phyloP scores from a whole-genome alignment of 2,113 vertebrate genomes.

The Plectropomus leopardus region DNA sequence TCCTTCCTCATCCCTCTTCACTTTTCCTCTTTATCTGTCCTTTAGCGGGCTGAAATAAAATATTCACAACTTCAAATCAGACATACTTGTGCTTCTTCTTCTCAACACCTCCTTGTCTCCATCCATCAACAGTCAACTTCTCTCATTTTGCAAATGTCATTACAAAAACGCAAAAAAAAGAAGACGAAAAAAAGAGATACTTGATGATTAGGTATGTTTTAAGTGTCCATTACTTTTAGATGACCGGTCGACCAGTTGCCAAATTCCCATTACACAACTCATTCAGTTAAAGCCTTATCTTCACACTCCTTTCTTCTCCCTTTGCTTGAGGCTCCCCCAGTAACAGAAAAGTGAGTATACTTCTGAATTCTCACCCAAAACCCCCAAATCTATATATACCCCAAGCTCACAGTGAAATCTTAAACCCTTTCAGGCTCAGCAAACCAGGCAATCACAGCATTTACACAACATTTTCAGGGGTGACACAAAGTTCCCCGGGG shows the following conservation, averaged over 20 bases:
- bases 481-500: constrained; percentile 50
- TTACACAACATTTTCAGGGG: constrained; percentile 36
- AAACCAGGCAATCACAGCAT: constrained; percentile 41
- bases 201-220: constrained; percentile 36
- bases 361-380: constrained; percentile 28
- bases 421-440: constrained; percentile 51
- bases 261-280: constrained; percentile 29
- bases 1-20: neutral
- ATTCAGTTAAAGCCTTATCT: constrained; percentile 40
- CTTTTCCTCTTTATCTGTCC: neutral
- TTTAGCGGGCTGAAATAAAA: neutral
- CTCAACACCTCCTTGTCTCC: neutral
- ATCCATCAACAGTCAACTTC: neutral
- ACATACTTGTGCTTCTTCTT: constrained; percentile 1
- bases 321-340: constrained; percentile 18
- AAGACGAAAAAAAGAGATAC: neutral
- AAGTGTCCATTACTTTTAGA: constrained; percentile 52
- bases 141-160: neutral
- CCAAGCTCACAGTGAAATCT: constrained; percentile 43
- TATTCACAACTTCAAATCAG: constrained; percentile 1
- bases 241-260: constrained; percentile 25
- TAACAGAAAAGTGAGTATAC: constrained; percentile 13
- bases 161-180: too few relatives aligned
- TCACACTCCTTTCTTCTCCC: constrained; percentile 16
- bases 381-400: constrained; percentile 34